These are phyloP conservation scores for Rosalia funebris DNA, from an alignment of 2,888 invertebrate species.

Conservation along the genomic window DNA sequence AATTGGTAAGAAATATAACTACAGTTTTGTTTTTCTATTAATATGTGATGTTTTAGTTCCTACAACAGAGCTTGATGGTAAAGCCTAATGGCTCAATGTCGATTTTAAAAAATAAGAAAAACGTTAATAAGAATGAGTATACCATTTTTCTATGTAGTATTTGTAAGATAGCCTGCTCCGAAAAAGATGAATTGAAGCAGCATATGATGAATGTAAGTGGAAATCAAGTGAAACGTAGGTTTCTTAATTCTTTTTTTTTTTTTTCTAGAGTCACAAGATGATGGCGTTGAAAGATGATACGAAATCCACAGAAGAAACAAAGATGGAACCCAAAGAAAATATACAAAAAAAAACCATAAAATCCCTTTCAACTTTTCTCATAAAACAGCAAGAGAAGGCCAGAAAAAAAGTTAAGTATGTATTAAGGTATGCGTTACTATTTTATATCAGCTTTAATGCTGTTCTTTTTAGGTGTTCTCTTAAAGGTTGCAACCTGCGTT, in stretches of 20 bases:
- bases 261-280: slow-evolving; percentile 22
- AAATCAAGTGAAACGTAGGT: neutral
- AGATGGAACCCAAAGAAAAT: neutral
- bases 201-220: slow-evolving; percentile 65
- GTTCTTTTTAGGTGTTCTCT: slow-evolving; percentile 64
- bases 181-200: slow-evolving; percentile 64
- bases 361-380: slow-evolving; percentile 33
- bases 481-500: slow-evolving; percentile 68
- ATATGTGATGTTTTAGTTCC: slow-evolving; percentile 20
- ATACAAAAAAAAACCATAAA: slow-evolving; percentile 14
- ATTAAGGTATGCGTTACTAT: slow-evolving; percentile 1
- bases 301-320: slow-evolving; percentile 5
- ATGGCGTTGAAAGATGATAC: neutral
- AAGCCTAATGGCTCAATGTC: slow-evolving; percentile 10
- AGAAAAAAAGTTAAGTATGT: slow-evolving; percentile 53
- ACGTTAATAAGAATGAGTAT: slow-evolving; percentile 34
- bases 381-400: slow-evolving; percentile 53
- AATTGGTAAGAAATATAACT: slow-evolving; percentile 40
- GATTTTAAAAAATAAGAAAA: slow-evolving; percentile 25
- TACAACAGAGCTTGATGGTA: slow-evolving; percentile 11
- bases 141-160: slow-evolving; percentile 66
- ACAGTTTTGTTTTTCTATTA: slow-evolving; percentile 1
- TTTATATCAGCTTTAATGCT: slow-evolving; percentile 3
- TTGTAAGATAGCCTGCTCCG: slow-evolving; percentile 65
- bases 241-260: neutral